phyloP scores from a whole-genome alignment of 1,140 invertebrate genomes.

The Drosophila pruinosa region DNA sequence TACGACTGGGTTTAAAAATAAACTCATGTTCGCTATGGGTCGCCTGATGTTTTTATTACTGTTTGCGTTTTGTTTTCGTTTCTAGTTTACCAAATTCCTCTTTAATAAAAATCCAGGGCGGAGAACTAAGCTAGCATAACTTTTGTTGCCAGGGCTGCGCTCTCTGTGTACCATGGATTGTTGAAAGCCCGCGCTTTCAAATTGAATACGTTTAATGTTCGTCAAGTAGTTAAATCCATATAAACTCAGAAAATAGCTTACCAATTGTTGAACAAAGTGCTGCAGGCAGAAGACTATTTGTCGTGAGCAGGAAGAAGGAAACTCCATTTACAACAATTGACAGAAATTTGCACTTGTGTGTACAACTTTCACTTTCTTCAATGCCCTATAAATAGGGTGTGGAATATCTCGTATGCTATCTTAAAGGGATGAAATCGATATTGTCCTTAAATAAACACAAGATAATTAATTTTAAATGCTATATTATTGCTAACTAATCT shows the following conservation, averaged over 20 bases:
- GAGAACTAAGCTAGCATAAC: neutral
- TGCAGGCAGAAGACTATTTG: slow-evolving; percentile 14
- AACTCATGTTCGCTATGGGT: slow-evolving; percentile 32
- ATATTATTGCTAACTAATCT: neutral
- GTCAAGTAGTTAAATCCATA: slow-evolving; percentile 10
- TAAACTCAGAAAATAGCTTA: slow-evolving; percentile 38
- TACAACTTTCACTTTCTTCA: slow-evolving; percentile 55
- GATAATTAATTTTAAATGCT: neutral
- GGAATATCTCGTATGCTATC: neutral
- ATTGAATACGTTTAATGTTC: slow-evolving; percentile 21
- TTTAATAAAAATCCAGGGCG: slow-evolving; percentile 35
- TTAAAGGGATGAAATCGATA: neutral
- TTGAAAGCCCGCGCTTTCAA: slow-evolving; percentile 33
- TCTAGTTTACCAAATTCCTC: slow-evolving; percentile 29
- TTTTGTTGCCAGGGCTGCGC: slow-evolving; percentile 15
- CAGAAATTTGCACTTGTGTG: slow-evolving; percentile 74
- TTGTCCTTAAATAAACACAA: neutral
- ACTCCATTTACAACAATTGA: slow-evolving; percentile 71
- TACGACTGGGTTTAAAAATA: slow-evolving; percentile 36
- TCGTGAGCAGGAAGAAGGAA: slow-evolving; percentile 59
- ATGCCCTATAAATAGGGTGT: neutral
- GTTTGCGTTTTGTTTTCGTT: slow-evolving; percentile 44
- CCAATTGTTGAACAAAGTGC: slow-evolving; percentile 52
- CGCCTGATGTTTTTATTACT: slow-evolving; percentile 41
- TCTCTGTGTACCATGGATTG: neutral